Base-by-base conservation (phyloP, 92 coral and sea anemone species). In the Zoanthus gigantus region DNA sequence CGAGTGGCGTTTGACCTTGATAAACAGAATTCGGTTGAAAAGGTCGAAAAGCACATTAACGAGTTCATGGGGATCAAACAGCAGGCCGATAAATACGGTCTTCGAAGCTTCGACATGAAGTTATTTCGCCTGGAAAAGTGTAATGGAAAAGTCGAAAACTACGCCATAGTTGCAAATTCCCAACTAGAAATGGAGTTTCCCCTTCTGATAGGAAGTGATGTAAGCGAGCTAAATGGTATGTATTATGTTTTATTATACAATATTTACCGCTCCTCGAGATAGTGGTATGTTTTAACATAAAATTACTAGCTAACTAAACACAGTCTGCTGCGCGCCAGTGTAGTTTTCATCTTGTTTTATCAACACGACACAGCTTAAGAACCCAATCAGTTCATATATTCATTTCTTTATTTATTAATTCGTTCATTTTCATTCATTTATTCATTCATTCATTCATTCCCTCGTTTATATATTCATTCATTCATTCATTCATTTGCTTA, bases 121-220 rank as follows among this genome's bases (percentile, higher is more conserved):
- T 72, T 84, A 67, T 84, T 84, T 68, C 45, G 87, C 74, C 76
- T 73, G 79, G 88, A 72, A 28, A 84, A 71, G 88, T 71, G 68
- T 65, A 76, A 84, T 47, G 88, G 88, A 57, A 84, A 83, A 83
- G 87, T 74, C 63, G 78, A 83, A 83, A 83, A 83, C 76, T 72
- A 72, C 77, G 77, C 77, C 9, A 74, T 74, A 47, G 79, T 47
- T 46, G n/a, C 58, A 73, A 73, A 47, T 48, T 74, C 79, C 60
- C 60, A 47, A 46, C 57, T 74, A 72, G 53, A 72, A 72, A 74
- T 47, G 79, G 79, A 74, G 60, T 74, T 74, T 74, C 77, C 87
- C 58, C 60, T 82, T 82, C 86, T 82, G 58, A 82, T 31, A 28
- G 74, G 86, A 82, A 82, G 86, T 58, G 73, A 53, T 52, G 63